phyloP scores from a whole-genome alignment of 2,113 vertebrate genomes.

The Thunnus maccoyii region DNA sequence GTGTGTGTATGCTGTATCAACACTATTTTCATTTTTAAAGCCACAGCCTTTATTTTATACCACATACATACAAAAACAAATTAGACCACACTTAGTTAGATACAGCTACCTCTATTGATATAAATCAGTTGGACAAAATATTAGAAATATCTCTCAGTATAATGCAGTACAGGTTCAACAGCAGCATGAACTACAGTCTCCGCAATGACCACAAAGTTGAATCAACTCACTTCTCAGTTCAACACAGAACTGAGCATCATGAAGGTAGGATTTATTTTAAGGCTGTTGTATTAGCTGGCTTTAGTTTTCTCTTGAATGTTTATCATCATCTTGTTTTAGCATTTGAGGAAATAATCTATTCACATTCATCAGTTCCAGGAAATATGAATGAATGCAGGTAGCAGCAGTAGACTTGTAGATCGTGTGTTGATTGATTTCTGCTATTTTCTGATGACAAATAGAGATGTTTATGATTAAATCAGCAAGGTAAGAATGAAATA shows the following conservation, averaged over 20 bases:
- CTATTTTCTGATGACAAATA: not conserved
- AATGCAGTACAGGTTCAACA: not conserved
- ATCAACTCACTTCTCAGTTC: not conserved
- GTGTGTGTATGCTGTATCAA: not conserved
- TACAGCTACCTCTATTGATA: not conserved
- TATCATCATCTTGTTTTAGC: not conserved
- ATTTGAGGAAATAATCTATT: not conserved
- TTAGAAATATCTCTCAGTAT: not conserved
- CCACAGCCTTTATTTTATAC: not conserved
- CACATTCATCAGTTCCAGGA: conserved; percentile 5
- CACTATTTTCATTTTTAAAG: not conserved
- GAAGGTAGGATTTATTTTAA: not conserved
- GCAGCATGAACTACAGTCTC: not conserved
- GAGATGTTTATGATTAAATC: not conserved
- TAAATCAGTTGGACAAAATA: not conserved
- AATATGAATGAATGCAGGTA: not conserved
- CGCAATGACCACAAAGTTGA: not conserved
- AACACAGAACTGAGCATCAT: not conserved
- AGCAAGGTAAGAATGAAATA: not conserved
- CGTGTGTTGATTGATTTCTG: not conserved
- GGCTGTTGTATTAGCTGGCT: not conserved
- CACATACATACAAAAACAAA: not conserved
- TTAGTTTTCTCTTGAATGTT: not conserved
- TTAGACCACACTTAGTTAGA: not conserved
- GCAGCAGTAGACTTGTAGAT: not conserved